Percentiles rank a stretch among this genome's conserved stretches.
phyloP scores from a whole-genome alignment of 2,113 vertebrate species.

The Corythornis vintsioides region DNA sequence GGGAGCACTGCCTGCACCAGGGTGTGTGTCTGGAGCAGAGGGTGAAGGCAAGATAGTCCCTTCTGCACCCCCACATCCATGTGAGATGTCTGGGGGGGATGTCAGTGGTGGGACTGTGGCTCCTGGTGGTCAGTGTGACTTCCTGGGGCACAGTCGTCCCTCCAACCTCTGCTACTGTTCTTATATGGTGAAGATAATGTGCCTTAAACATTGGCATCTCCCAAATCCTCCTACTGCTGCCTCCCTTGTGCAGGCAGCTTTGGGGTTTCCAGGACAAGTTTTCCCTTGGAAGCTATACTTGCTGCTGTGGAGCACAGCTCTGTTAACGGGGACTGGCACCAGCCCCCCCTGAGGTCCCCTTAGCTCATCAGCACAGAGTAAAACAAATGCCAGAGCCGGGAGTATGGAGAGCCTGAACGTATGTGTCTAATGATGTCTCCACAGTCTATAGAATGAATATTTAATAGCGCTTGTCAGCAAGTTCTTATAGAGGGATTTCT shows the following conservation, averaged over 20 bases:
- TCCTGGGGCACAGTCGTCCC: fast-evolving
- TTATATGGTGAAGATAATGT: fast-evolving
- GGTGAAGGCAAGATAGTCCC: background rate
- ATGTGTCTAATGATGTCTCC: conserved; percentile 80
- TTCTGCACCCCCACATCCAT: fast-evolving
- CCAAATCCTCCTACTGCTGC: background rate
- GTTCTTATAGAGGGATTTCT: conserved; percentile 72
- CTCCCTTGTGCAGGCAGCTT: fast-evolving
- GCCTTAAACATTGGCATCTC: background rate
- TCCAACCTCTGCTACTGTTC: background rate
- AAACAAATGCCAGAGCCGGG: conserved; percentile 56
- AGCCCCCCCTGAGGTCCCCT: background rate
- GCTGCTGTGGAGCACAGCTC: background rate
- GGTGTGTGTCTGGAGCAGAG: fast-evolving
- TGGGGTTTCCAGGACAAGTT: background rate
- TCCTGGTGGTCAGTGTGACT: background rate
- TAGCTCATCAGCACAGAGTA: conserved; percentile 13
- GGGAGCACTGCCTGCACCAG: background rate
- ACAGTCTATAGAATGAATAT: conserved; percentile 82
- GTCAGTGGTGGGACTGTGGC: background rate
- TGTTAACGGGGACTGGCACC: background rate
- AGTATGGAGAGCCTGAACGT: conserved; percentile 47
- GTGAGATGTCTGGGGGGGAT: background rate
- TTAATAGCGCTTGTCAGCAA: conserved; percentile 84
- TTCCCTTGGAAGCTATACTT: background rate